These are phyloP conservation scores for Conchocele bisecta DNA, from an alignment of 2,888 invertebrate species.

Conservation along the genomic window DNA sequence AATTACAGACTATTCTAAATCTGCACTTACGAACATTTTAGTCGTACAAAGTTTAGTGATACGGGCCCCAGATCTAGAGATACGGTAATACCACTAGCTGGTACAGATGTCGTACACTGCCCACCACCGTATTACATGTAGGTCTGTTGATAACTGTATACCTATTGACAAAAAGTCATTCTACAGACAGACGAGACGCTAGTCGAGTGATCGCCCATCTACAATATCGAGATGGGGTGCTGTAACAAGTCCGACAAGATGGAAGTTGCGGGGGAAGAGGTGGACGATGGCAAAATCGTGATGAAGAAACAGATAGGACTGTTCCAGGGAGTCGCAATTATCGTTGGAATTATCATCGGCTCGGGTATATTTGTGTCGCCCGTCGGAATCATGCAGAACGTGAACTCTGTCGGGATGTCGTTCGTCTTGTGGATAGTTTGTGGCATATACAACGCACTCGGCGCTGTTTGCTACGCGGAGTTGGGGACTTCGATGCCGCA, in stretches of 20 bases:
- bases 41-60: too few species aligned
- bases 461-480: slow-evolving; percentile 95
- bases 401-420: slow-evolving; percentile 89
- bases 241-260: slow-evolving; percentile 20
- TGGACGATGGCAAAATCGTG: slow-evolving; percentile 79
- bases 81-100: too few species aligned
- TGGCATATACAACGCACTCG: slow-evolving; percentile 89
- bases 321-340: slow-evolving; percentile 94
- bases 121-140: too few species aligned
- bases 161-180: too few species aligned
- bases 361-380: slow-evolving; percentile 98
- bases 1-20: too few species aligned
- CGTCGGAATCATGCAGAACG: slow-evolving; percentile 91
- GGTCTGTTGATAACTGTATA: too few species aligned
- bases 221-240: too few species aligned
- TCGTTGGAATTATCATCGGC: slow-evolving; percentile 96
- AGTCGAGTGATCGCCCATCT: too few species aligned
- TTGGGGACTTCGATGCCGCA: slow-evolving; percentile 93
- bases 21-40: too few species aligned
- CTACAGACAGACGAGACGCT: too few species aligned
- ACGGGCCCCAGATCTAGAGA: too few species aligned
- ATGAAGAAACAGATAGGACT: slow-evolving; percentile 94
- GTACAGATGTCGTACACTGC: too few species aligned
- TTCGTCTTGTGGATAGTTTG: slow-evolving; percentile 95
- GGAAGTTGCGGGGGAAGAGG: slow-evolving; percentile 19